Percentiles rank a stretch among this genome's conserved stretches.
Conservation (phyloP, 2,888 invertebrate genomes). For the Pseudococcus jackbeardsleyi region DNA sequence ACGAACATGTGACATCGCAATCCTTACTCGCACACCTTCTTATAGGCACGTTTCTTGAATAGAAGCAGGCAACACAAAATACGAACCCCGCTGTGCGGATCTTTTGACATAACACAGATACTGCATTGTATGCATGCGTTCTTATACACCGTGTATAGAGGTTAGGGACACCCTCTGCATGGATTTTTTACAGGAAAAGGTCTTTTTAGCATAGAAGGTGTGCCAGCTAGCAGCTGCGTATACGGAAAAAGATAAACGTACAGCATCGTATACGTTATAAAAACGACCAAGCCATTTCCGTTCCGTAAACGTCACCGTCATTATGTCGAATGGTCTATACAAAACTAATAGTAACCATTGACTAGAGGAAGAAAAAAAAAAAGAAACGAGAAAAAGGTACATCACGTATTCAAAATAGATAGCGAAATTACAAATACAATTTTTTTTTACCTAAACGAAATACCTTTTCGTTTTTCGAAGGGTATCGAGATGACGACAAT, state of each 20-base stretch:
- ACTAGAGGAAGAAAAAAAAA: not conserved
- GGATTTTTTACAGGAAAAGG: not conserved
- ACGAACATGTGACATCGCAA: too few relatives aligned
- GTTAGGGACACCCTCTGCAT: not conserved
- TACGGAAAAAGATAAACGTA: slow-evolving; percentile 14
- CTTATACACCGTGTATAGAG: not conserved
- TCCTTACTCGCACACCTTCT: not conserved
- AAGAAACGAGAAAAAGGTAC: slow-evolving; percentile 21
- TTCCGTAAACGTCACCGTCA: slow-evolving; percentile 19
- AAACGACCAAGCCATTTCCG: slow-evolving; percentile 23
- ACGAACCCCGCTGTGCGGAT: not conserved
- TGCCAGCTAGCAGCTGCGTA: not conserved
- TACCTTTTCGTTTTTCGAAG: slow-evolving; percentile 3
- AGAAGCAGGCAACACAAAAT: not conserved
- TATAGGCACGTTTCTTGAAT: too few relatives aligned
- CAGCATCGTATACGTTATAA: not conserved
- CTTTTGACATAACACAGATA: not conserved
- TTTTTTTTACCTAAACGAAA: slow-evolving; percentile 11
- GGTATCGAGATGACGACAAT: slow-evolving; percentile 9
- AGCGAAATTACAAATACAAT: slow-evolving; percentile 24
- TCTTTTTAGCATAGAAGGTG: slow-evolving; percentile 12
- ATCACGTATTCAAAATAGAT: slow-evolving; percentile 24
- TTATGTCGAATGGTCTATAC: slow-evolving; percentile 28
- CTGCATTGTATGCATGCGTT: not conserved
- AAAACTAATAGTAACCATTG: slow-evolving; percentile 19